Evolutionary conservation across 2,113 vertebrate species (phyloP), one percentile per base, ranked within the genome.

Genomic region (Cyanoramphus novaezelandiae): DNA sequence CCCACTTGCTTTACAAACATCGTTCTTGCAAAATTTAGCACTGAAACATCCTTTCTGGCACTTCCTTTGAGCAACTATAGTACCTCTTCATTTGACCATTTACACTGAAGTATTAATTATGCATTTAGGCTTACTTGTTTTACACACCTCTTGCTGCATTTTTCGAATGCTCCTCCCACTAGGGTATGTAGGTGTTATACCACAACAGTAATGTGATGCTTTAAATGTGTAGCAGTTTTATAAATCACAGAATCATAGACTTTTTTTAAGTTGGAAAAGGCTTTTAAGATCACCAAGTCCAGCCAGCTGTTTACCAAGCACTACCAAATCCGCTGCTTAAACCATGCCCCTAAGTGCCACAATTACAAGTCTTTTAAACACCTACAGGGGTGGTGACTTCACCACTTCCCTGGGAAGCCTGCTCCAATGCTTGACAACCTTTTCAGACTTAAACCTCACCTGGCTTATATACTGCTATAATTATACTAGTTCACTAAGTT

Each of bases 1-100:
- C 8, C 2, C 13, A 35, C 0, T 2, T 55, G 13, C 18, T 43
- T 16, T 12, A 9, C 12, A 39, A 8, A 20, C 2, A 20, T 17
- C 10, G 7, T 28, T 82, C 6, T 6, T 74, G 39, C 7, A 60
- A 46, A 82, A 21, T 55, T 85, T n/a, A 35, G 0, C 13, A 7
- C 4, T 59, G 37, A 60, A 67, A 18, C 19, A 11, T 68, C 11
- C 23, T 41, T 49, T 62, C 19, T 1, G 2, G 10, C 18, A 12
- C 24, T 55, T 53, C 8, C 28, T 41, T 47, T 55, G 14, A 39
- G 13, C 1, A 1, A 8, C 29, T 12, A 1, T 25, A 23, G 5
- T 29, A 14, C 7, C 4, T 37, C 13, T 28, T 41, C 8, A 15
- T 47, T 43, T 77, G 6, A 3, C 13, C 9, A 11, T 19, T 49